A percentile compares a stretch with the other conserved stretches of the same genome.
Conservation (phyloP, 1,140 invertebrate genomes). For the Tetramorium alpestre region DNA sequence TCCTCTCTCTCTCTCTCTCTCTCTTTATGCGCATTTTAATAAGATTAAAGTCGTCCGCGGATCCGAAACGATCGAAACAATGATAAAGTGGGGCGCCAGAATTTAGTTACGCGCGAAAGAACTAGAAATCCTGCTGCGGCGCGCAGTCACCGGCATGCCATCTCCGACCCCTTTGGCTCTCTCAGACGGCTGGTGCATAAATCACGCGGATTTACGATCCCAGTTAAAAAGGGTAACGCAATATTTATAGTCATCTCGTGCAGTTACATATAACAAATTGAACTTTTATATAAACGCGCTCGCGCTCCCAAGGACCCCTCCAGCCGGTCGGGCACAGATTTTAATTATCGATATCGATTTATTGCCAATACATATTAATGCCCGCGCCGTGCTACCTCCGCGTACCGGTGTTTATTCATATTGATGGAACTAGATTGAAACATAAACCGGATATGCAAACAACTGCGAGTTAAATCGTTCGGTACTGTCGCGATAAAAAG, state of each 20-base stretch:
- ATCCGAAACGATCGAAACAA: constrained; percentile 25
- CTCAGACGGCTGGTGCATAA: constrained; percentile 78
- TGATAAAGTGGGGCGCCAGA: constrained; percentile 51
- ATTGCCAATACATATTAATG: constrained; percentile 85
- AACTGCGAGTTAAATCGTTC: constrained; percentile 74
- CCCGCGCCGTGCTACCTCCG: constrained; percentile 72
- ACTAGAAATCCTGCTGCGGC: constrained; percentile 74
- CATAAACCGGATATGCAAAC: constrained; percentile 83
- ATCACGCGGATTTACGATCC: constrained; percentile 84
- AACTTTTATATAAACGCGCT: constrained; percentile 83
- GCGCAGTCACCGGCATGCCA: constrained; percentile 74
- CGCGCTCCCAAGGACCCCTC: constrained; percentile 58
- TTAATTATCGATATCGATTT: constrained; percentile 86
- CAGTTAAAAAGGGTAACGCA: constrained; percentile 84
- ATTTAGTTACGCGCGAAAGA: constrained; percentile 69
- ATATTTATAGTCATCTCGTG: constrained; percentile 85
- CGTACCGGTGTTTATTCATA: constrained; percentile 82
- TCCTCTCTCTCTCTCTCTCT: background rate
- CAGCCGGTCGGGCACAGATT: constrained; percentile 77
- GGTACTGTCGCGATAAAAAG: constrained; percentile 54
- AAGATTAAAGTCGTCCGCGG: constrained; percentile 26
- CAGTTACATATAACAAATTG: constrained; percentile 86
- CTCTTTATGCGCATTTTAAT: constrained; percentile 50
- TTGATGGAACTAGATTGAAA: constrained; percentile 83
- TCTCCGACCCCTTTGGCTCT: constrained; percentile 76